Evolutionary conservation across 2,113 vertebrate genomes (phyloP).

Genomic region (Arothron firmamentum): DNA sequence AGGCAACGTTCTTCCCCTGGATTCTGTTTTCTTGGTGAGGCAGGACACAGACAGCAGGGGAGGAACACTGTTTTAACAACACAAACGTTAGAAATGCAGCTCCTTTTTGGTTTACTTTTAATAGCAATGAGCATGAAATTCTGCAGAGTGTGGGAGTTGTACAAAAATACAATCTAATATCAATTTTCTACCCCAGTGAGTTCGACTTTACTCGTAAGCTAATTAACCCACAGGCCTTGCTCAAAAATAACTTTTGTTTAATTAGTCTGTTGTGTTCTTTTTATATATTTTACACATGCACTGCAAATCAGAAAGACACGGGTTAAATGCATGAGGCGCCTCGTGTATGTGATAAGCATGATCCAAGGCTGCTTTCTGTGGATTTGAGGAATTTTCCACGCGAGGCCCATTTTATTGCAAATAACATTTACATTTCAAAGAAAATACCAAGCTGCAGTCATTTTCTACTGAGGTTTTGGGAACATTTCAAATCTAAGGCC

Average conservation of each 20-base stretch:
- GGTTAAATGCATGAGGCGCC: no score
- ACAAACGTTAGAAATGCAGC: background rate
- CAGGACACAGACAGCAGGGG: background rate
- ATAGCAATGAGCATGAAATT: background rate
- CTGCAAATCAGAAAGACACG: no score
- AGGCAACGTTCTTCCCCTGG: slow-evolving; percentile 28
- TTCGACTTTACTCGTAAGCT: background rate
- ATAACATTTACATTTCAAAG: background rate
- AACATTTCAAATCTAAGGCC: no score
- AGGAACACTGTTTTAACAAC: slow-evolving; percentile 12
- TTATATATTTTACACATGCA: background rate
- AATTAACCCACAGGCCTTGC: background rate
- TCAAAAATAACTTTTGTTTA: background rate
- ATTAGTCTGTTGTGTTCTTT: background rate
- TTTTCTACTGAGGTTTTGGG: background rate
- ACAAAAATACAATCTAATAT: background rate
- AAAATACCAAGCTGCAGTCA: background rate
- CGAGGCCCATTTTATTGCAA: no score
- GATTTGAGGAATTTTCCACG: no score
- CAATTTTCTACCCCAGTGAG: background rate
- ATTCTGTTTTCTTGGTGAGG: slow-evolving; percentile 30
- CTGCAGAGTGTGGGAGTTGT: background rate
- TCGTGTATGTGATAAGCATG: no score
- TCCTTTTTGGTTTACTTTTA: background rate
- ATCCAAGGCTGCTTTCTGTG: no score